phyloP scores from a whole-genome alignment of 2,888 invertebrate genomes.

The Ectemnius cavifrons region DNA sequence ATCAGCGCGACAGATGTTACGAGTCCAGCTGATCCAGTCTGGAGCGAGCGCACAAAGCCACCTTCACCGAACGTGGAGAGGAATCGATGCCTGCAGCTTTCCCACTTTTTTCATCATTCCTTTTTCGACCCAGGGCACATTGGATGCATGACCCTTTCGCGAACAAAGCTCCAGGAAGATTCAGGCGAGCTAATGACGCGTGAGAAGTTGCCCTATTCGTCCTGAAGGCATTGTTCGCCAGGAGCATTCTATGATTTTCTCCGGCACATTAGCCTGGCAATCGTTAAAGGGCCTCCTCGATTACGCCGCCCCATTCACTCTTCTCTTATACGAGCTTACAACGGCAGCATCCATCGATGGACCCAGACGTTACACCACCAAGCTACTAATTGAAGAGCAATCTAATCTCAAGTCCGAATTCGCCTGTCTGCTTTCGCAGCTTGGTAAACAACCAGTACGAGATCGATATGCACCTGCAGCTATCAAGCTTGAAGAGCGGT shows the following conservation, averaged over 20 bases:
- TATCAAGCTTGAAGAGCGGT: conserved; percentile 34
- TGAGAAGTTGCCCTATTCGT: conserved; percentile 39
- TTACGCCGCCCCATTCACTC: not conserved
- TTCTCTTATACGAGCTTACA: not conserved
- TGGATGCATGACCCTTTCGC: conserved; percentile 6
- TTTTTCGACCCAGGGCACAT: not conserved
- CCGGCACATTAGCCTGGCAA: not conserved
- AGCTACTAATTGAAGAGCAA: conserved; percentile 43
- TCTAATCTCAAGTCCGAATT: conserved; percentile 55
- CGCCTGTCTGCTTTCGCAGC: conserved; percentile 28
- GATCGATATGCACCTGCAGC: conserved; percentile 55
- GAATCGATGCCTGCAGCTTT: conserved; percentile 52
- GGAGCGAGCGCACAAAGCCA: too few species aligned
- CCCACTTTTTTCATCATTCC: conserved; percentile 14
- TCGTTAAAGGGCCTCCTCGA: conserved; percentile 5
- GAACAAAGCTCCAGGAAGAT: conserved; percentile 39
- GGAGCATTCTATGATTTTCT: not conserved
- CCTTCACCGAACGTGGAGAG: conserved; percentile 27
- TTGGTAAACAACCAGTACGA: conserved; percentile 36
- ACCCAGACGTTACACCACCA: conserved; percentile 26
- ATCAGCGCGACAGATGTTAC: conserved; percentile 54
- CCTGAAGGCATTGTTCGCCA: conserved; percentile 10
- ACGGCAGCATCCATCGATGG: conserved; percentile 11
- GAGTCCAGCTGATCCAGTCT: not conserved
- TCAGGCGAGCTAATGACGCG: conserved; percentile 21